Evolutionary conservation across 1,140 invertebrate species (phyloP).

Genomic region (Hypsibius dujardini): DNA sequence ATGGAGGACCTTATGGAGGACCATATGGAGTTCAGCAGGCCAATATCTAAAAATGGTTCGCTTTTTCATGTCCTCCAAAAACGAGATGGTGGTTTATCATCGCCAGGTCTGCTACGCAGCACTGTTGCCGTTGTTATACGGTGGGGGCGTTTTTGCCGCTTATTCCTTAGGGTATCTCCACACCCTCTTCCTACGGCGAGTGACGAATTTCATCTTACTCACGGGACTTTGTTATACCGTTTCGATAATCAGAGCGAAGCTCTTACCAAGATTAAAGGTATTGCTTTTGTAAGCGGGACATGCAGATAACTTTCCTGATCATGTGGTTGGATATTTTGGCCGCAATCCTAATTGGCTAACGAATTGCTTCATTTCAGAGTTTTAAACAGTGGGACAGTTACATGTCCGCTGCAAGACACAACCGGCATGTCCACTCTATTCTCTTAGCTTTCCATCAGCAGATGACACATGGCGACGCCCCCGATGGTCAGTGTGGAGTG

Average conservation of each 20-base stretch:
- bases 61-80: background rate
- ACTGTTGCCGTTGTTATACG: background rate
- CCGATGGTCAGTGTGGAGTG: background rate
- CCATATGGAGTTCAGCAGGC: no score
- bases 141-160: background rate
- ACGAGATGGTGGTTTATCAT: conserved; percentile 9
- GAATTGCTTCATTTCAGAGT: background rate
- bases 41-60: background rate
- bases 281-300: background rate
- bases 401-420: background rate
- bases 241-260: background rate
- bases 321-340: background rate
- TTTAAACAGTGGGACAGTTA: background rate
- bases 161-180: background rate
- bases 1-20: no score
- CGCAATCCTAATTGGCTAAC: background rate
- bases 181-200: background rate
- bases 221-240: background rate
- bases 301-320: background rate
- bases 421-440: background rate
- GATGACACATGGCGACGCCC: background rate
- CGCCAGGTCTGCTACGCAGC: background rate
- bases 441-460: background rate
- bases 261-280: background rate
- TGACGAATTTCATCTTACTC: background rate